phyloP scores from a whole-genome alignment of 1,140 invertebrate genomes.

The Pissodes strobi region DNA sequence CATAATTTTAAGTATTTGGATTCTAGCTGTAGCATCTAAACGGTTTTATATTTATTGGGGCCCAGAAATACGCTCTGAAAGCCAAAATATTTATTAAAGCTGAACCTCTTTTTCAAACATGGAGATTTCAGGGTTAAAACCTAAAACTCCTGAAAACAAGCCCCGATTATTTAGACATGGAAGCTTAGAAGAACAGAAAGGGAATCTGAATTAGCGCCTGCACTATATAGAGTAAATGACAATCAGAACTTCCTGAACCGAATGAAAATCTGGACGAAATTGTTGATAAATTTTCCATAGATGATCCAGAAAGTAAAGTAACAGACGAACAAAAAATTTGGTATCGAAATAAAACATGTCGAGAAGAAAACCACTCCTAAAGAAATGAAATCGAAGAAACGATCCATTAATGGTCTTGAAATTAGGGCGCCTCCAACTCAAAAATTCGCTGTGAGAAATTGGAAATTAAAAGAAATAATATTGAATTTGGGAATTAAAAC shows the following conservation, averaged over 20 bases:
- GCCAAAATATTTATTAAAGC: no score
- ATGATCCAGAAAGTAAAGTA: slow-evolving; percentile 30
- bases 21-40: no score
- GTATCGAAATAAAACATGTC: slow-evolving; percentile 35
- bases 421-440: slow-evolving; percentile 43
- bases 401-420: slow-evolving; percentile 26
- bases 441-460: slow-evolving; percentile 43
- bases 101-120: no score
- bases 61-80: no score
- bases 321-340: slow-evolving; percentile 46
- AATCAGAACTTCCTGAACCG: slow-evolving; percentile 16
- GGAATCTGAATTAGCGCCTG: neutral
- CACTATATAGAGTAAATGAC: slow-evolving; percentile 3
- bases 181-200: slow-evolving; percentile 21
- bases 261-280: slow-evolving; percentile 41
- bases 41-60: no score
- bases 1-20: no score
- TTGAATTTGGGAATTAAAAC: slow-evolving; percentile 22
- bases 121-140: no score
- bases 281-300: slow-evolving; percentile 30
- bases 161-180: no score
- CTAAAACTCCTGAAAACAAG: no score
- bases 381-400: slow-evolving; percentile 29
- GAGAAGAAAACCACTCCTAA: slow-evolving; percentile 40
- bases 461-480: slow-evolving; percentile 42